Conservation (phyloP, 2,888 invertebrate species). For the Romanomermis culicivorax region DNA sequence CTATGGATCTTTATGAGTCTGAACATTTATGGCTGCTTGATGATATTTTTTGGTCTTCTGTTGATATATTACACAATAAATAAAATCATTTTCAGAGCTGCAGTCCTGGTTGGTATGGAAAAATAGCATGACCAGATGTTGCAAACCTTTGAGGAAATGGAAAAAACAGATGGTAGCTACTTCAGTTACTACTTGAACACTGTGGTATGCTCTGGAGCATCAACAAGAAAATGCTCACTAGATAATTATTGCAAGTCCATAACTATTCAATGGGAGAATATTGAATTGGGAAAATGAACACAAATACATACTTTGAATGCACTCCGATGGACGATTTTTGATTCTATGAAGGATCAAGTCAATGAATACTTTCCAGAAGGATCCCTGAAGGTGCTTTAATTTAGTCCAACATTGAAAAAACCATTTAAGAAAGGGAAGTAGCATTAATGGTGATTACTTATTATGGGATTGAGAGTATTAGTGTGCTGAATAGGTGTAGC, state of each 20-base stretch:
- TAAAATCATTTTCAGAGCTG: too few species aligned
- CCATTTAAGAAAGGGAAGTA: too few species aligned
- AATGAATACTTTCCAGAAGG: neutral
- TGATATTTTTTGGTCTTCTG: too few species aligned
- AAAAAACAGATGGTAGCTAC: neutral
- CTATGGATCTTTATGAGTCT: too few species aligned
- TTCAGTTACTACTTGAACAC: neutral
- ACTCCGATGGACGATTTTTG: neutral
- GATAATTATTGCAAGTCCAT: neutral
- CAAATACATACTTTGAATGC: neutral
- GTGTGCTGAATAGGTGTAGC: too few species aligned
- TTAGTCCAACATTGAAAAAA: too few species aligned
- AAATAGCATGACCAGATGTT: neutral
- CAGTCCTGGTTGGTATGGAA: neutral
- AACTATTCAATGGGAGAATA: neutral
- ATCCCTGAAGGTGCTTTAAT: too few species aligned
- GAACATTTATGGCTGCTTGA: too few species aligned
- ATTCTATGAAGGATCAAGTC: neutral
- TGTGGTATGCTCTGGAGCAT: neutral
- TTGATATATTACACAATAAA: too few species aligned
- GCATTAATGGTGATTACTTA: too few species aligned
- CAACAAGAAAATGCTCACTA: neutral
- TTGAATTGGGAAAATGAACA: neutral
- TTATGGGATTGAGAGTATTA: too few species aligned
- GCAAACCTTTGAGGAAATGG: neutral